Evolutionary conservation across 2,113 vertebrate genomes (phyloP), one percentile per base, ranked within the genome.

Genomic region (Craseonycteris thonglongyai): DNA sequence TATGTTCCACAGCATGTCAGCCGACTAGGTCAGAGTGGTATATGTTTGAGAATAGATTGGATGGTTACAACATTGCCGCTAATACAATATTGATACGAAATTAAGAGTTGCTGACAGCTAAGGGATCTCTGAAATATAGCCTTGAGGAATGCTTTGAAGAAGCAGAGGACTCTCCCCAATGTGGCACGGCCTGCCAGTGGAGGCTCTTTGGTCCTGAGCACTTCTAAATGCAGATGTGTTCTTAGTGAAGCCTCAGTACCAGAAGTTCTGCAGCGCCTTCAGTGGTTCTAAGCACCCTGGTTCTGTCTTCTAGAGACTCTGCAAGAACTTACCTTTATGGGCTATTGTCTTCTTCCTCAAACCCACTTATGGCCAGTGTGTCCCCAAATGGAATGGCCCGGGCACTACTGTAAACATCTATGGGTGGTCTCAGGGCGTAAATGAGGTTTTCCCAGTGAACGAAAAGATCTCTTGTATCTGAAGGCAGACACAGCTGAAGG

Each of bases 391-490:
- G 59, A 14, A 49, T 38, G 22, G 12, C 65, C 13, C 3, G 9
- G 19, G 21, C 81, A 26, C 56, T 28, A 0, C 65, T 96, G 30
- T 76, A 71, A 38, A 26, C 7, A 2, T 95, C 61, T 69, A 74
- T 59, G 49, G 30, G 33, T 65, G 88, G 66, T 47, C 56, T 93
- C 47, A 93, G 61, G 28, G 76, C 54, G 56, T 75, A 87, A 93
- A 90, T 6, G 5, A 83, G 84, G 19, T 88, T 82, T 95, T 90
- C 71, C 90, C 88, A 92, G 26, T 69, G 54, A 83, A 51, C 30
- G 21, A 90, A 95, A 83, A 94, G 92, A 61, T 95, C 75, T 54
- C 14, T 76, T 66, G 1, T 59, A 19, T 95, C 40, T 56, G 84
- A 75, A 61, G 30, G 14, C 18, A 51, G 22, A 61, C 59, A 90